Base-by-base conservation (phyloP, 2,888 invertebrate species). In the Cheilosia pagana region DNA sequence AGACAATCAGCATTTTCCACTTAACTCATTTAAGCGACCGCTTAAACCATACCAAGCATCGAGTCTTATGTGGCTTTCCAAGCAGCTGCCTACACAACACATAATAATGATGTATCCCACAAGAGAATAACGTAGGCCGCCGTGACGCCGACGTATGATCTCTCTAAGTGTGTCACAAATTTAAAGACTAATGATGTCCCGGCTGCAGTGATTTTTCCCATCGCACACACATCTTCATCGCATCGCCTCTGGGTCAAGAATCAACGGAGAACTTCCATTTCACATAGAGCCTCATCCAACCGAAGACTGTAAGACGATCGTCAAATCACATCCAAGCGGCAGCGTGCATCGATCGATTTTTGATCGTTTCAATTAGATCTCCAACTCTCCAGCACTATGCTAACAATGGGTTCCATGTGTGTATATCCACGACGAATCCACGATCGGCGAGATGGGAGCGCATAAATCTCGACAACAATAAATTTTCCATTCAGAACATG, bases 381-480 rank as follows among this genome's bases (percentile, higher is more conserved):
- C 35, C 55, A n/a, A n/a, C n/a, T n/a, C 35, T 16, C 21, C 28
- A 14, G 23, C 12, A 7, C 48, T 25, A 63, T 41, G 39, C 63
- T 55, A 48, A 65, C 65, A 75, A 67, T 75, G 41, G 53, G 39
- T 57, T 31, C 21, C n/a, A 41, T 50, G 16, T 59, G 48, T 39
- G 16, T 59, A 39, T 39, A 8, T 39, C 31, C 21, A 31, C 23
- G 50, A 12, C 5, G 50, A n/a, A 39, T 41, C 31, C 67, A 59
- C n/a, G 48, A 53, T 19, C 50, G 12, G 50, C n/a, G 12, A 41
- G 39, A 75, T 65, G 55, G 59, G 39, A 59, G 59, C 67, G 43
- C 59, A 76, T 67, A 76, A 67, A 68, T 68, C 67, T 60, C 31
- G 52, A 7, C 45, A 48, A 60, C 68, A 77, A 68, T 77, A 77